These are phyloP conservation scores for Drosophila ezoana DNA, from an alignment of 2,888 invertebrate species.

Conservation along the genomic window DNA sequence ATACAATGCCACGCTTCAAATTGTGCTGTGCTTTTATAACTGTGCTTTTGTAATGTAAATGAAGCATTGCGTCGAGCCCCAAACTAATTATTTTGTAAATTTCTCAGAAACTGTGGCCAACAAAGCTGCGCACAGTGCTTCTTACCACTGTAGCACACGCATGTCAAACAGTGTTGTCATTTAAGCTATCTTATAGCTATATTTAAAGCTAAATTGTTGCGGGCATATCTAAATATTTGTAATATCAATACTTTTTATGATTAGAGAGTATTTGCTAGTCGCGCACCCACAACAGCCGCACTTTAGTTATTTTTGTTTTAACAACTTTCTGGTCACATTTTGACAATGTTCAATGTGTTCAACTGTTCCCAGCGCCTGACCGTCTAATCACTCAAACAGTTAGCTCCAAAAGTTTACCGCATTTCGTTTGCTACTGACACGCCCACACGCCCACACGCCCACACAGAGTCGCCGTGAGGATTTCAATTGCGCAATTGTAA, in stretches of 20 bases:
- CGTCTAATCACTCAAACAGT: constrained; percentile 68
- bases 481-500: constrained; percentile 61
- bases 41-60: constrained; percentile 6
- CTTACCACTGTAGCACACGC: constrained; percentile 1
- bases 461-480: constrained; percentile 1
- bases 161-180: background rate
- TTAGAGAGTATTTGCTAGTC: background rate
- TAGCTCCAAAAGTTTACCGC: constrained; percentile 38
- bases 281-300: background rate
- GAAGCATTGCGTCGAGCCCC: constrained; percentile 9
- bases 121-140: background rate
- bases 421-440: constrained; percentile 11
- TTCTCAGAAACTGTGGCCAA: background rate
- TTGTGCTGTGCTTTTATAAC: background rate
- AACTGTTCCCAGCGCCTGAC: constrained; percentile 8
- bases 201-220: too few species aligned
- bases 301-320: background rate
- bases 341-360: constrained; percentile 25
- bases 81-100: background rate
- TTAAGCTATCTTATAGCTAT: too few species aligned
- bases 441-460: constrained; percentile 1
- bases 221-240: background rate
- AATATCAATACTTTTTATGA: background rate
- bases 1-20: background rate
- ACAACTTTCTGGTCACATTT: constrained; percentile 25